Conservation (phyloP, 2,888 invertebrate genomes). For the Conomelus anceps region DNA sequence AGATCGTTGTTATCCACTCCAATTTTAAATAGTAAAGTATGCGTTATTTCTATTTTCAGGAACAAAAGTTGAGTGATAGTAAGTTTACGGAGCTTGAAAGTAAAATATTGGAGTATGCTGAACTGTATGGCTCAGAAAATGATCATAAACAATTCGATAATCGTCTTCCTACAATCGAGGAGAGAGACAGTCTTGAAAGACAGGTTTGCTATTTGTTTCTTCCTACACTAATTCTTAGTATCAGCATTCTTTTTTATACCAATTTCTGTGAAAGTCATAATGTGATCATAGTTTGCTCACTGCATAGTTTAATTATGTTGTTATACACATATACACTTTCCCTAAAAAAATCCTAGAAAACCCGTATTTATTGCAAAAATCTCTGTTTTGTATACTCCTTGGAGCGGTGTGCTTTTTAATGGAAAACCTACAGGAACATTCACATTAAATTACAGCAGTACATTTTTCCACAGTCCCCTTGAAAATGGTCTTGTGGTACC, state of each 20-base stretch:
- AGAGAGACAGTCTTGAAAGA: conserved; percentile 62
- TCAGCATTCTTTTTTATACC: neutral
- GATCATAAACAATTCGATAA: conserved; percentile 42
- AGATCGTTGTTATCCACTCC: too few species aligned
- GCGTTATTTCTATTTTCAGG: conserved; percentile 42
- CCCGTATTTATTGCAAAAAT: too few species aligned
- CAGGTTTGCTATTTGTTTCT: conserved; percentile 40
- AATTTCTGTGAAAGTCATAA: neutral
- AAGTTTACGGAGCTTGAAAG: conserved; percentile 64
- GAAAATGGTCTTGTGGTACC: too few species aligned
- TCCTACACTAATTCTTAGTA: conserved; percentile 10
- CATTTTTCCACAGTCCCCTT: too few species aligned
- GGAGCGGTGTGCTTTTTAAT: too few species aligned
- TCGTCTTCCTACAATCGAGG: conserved; percentile 69
- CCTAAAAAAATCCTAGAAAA: too few species aligned
- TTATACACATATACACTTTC: too few species aligned
- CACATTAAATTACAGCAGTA: too few species aligned
- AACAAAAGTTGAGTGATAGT: conserved; percentile 67
- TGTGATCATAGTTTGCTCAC: neutral
- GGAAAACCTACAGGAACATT: too few species aligned
- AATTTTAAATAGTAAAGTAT: neutral
- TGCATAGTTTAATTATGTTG: neutral
- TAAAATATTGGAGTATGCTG: conserved; percentile 75
- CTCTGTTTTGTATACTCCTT: too few species aligned
- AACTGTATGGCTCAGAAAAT: conserved; percentile 54